Conservation (phyloP, 1,140 invertebrate species). For the Hylyphantes graminicola region DNA sequence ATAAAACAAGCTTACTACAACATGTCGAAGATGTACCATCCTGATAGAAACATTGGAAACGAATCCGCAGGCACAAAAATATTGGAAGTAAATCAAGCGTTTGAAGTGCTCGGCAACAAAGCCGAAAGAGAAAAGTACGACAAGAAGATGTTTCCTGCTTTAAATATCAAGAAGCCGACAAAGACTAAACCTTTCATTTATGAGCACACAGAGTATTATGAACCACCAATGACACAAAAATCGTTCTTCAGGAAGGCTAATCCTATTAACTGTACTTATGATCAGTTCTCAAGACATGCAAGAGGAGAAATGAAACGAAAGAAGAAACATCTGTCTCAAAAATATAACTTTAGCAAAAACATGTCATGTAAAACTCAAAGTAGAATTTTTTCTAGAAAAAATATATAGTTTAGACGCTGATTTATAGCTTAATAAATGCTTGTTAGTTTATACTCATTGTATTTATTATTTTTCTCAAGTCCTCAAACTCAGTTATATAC, state of each 20-base stretch:
- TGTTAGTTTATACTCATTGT: too few relatives aligned
- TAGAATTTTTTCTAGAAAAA: too few relatives aligned
- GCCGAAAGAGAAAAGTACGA: constrained; percentile 82
- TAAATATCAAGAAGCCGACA: not conserved
- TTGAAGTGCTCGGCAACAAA: constrained; percentile 85
- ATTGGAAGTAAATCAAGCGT: constrained; percentile 82
- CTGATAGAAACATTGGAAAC: constrained; percentile 80
- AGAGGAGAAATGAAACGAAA: constrained; percentile 26
- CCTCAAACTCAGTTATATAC: too few relatives aligned
- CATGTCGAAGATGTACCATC: constrained; percentile 87
- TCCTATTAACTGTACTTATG: not conserved
- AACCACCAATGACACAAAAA: not conserved
- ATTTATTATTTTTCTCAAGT: too few relatives aligned
- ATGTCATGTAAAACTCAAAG: too few relatives aligned
- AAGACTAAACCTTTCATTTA: constrained; percentile 8
- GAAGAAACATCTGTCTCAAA: not conserved
- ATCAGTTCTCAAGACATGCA: constrained; percentile 24
- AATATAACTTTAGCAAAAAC: constrained; percentile 8
- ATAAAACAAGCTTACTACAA: constrained; percentile 91
- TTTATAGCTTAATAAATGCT: too few relatives aligned
- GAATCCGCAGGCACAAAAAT: constrained; percentile 76
- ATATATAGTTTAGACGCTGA: too few relatives aligned
- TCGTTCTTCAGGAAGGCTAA: not conserved
- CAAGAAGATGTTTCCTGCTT: constrained; percentile 70
- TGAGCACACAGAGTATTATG: constrained; percentile 32